Evolutionary conservation across 2,797 vertebrate genomes (phyloP).

Genomic region (Catharus ustulatus): DNA sequence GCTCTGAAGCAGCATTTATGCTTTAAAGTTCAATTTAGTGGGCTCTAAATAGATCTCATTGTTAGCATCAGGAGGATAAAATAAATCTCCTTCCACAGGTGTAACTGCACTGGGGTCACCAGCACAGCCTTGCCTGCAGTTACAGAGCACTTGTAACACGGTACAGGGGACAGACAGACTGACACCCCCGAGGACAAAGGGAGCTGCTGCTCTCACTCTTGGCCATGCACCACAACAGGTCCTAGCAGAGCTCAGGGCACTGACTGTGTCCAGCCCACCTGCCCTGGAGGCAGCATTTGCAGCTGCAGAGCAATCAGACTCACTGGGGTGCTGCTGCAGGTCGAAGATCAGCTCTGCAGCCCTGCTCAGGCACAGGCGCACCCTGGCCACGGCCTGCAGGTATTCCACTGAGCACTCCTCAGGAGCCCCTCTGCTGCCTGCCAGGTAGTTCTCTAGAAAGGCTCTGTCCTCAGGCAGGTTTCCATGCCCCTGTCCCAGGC

Average conservation of each 20-base stretch:
- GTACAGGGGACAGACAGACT: not conserved
- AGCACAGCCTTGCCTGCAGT: not conserved
- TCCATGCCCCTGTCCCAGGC: constrained; percentile 43
- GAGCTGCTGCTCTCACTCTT: accelerated
- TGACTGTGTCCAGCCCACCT: not conserved
- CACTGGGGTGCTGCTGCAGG: constrained; percentile 53
- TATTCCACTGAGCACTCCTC: constrained; percentile 76
- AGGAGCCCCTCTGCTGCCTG: not conserved
- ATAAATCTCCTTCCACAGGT: not conserved
- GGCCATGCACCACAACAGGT: not conserved
- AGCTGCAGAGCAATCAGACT: not conserved
- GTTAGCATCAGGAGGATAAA: not conserved
- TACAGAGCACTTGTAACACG: not conserved
- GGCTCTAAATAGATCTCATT: not conserved
- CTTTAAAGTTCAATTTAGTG: not conserved
- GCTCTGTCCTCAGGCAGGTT: constrained; percentile 70
- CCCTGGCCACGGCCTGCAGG: constrained; percentile 85
- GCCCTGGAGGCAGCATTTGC: not conserved
- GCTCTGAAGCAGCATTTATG: not conserved
- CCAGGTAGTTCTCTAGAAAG: constrained; percentile 76
- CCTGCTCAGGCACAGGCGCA: constrained; percentile 84
- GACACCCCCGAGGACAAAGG: not conserved
- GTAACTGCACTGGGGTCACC: not conserved
- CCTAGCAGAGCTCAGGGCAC: not conserved
- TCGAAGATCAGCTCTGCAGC: constrained; percentile 79